A percentile compares a stretch with the other conserved stretches of the same genome.
phyloP scores from a whole-genome alignment of 2,797 vertebrate genomes.

The Tapirus indicus region DNA sequence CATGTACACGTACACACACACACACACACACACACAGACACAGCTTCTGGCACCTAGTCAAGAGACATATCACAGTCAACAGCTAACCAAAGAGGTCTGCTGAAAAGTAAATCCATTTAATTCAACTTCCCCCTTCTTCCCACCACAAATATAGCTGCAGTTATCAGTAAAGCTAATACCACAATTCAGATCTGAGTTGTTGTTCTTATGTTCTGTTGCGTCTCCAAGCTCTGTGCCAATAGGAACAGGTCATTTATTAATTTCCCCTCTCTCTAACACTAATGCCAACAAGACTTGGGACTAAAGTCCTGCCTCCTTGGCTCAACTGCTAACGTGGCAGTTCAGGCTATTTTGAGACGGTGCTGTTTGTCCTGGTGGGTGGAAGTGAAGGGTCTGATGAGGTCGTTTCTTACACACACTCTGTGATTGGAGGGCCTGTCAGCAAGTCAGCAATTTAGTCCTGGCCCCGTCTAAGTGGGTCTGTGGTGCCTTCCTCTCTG shows the following conservation, averaged over 20 bases:
- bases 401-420: conserved; percentile 6
- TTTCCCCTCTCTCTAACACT: neutral
- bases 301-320: neutral
- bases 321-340: neutral
- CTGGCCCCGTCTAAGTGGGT: neutral
- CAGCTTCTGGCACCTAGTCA: neutral
- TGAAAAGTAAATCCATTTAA: neutral
- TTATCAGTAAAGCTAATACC: neutral
- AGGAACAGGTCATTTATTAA: conserved; percentile 30
- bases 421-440: neutral
- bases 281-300: conserved; percentile 26
- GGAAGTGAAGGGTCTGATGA: neutral
- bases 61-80: neutral
- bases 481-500: neutral
- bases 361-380: neutral
- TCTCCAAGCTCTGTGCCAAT: neutral
- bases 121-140: neutral
- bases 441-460: neutral
- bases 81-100: neutral
- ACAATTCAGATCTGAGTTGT: neutral
- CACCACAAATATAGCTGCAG: neutral
- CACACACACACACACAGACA: neutral
- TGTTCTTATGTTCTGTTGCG: neutral
- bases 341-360: conserved; percentile 22
- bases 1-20: neutral